Evolutionary conservation across 1,140 invertebrate species (phyloP).

Genomic region (Drosophila melanica): DNA sequence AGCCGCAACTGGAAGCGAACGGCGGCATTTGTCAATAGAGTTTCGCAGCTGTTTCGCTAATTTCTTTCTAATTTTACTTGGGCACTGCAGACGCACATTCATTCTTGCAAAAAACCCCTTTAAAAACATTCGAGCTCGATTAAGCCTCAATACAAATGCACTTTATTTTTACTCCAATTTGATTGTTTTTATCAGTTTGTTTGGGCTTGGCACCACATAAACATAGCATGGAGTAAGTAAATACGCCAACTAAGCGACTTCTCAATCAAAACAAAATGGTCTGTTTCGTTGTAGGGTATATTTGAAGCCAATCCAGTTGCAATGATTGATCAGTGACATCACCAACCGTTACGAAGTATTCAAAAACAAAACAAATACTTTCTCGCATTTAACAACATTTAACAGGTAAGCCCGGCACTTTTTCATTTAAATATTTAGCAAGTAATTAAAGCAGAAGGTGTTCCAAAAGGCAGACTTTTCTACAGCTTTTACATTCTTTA

Average conservation of each 20-base stretch:
- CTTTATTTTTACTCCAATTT: background rate
- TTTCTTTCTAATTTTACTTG: conserved; percentile 7
- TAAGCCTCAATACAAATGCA: background rate
- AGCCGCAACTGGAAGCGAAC: conserved; percentile 23
- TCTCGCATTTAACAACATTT: conserved; percentile 36
- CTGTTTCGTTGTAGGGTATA: background rate
- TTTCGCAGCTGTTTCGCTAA: conserved; percentile 51
- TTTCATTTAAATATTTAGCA: conserved; percentile 51
- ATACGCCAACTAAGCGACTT: background rate
- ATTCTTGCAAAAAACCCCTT: background rate
- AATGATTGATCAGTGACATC: conserved; percentile 52
- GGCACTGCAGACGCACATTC: conserved; percentile 5
- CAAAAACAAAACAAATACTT: conserved; percentile 44
- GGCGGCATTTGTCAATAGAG: conserved; percentile 20
- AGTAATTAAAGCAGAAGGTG: conserved; percentile 33
- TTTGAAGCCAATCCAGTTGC: conserved; percentile 29
- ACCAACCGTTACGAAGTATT: conserved; percentile 54
- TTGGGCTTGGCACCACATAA: too few relatives aligned
- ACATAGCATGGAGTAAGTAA: too few relatives aligned
- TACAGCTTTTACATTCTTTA: background rate
- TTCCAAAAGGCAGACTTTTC: conserved; percentile 12
- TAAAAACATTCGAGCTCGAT: background rate
- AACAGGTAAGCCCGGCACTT: conserved; percentile 40
- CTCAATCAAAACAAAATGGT: background rate
- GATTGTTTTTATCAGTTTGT: too few relatives aligned